phyloP scores from a whole-genome alignment of 2,888 invertebrate species.

The Parasteatoda lunata region DNA sequence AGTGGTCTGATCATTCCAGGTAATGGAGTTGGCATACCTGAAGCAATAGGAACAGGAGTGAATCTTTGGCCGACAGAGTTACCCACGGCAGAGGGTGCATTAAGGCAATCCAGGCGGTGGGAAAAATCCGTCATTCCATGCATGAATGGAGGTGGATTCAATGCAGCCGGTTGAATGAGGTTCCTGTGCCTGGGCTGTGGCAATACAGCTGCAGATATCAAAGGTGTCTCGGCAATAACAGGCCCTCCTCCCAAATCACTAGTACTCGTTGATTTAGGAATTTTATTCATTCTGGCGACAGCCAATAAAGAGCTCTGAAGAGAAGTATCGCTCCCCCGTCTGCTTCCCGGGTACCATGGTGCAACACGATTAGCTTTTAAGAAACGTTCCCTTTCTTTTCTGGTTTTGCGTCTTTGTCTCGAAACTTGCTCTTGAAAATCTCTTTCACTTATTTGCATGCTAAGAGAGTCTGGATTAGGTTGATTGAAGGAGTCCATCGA shows the following conservation, averaged over 20 bases:
- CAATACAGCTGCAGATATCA: conserved; percentile 10
- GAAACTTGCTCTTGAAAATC: conserved; percentile 59
- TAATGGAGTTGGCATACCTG: conserved; percentile 10
- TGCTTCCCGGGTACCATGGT: conserved; percentile 51
- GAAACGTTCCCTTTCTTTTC: conserved; percentile 65
- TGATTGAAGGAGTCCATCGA: conserved; percentile 67
- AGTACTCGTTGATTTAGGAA: conserved; percentile 69
- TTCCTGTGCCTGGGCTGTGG: conserved; percentile 1
- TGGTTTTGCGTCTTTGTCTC: conserved; percentile 68
- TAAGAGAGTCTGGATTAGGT: conserved; percentile 67
- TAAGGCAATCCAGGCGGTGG: conserved; percentile 38
- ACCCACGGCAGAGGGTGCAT: conserved; percentile 13
- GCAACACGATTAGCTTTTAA: conserved; percentile 50
- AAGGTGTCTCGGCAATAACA: neutral
- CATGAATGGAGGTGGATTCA: conserved; percentile 67
- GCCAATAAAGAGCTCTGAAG: conserved; percentile 59
- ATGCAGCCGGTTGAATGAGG: conserved; percentile 8
- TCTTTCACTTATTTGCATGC: conserved; percentile 68
- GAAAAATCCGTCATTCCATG: conserved; percentile 70
- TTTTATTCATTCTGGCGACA: conserved; percentile 23
- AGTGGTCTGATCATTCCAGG: conserved; percentile 26
- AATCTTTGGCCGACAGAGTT: conserved; percentile 17
- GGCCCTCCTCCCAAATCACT: conserved; percentile 62
- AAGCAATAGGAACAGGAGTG: conserved; percentile 25
- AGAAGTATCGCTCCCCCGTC: conserved; percentile 69